Conservation (phyloP, 2,113 vertebrate genomes). For the Cathartes aura region DNA sequence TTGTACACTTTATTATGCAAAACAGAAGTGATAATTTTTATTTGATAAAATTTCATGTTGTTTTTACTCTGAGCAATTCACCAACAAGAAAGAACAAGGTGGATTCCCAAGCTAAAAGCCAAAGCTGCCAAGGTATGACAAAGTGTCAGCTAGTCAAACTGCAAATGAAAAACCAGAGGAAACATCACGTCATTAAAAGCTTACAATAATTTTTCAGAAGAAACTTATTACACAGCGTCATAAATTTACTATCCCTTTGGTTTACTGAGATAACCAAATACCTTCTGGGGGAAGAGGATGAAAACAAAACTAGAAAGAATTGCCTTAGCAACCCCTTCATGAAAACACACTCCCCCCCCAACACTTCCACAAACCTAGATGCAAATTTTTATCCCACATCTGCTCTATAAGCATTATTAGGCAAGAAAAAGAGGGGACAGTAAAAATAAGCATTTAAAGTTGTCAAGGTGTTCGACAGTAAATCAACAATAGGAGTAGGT, state of each 20-base stretch:
- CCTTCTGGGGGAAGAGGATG: background rate
- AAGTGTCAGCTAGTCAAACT: background rate
- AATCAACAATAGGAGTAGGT: background rate
- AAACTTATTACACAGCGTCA: background rate
- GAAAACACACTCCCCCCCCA: background rate
- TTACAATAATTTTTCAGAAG: background rate
- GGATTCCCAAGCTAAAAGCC: background rate
- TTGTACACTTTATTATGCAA: background rate
- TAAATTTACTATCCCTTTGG: background rate
- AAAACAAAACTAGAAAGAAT: background rate
- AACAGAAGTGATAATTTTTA: background rate
- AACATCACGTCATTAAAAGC: background rate
- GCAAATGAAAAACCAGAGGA: background rate
- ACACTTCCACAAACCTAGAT: background rate
- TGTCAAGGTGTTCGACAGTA: background rate
- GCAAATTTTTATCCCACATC: background rate
- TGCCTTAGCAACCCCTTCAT: background rate
- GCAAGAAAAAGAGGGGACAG: background rate
- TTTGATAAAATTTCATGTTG: background rate
- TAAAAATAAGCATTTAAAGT: background rate
- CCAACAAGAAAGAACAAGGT: background rate
- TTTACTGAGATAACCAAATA: background rate
- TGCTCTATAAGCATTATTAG: background rate
- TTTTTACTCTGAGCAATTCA: background rate
- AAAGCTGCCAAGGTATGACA: background rate